phyloP scores from a whole-genome alignment of 37 sponge, comb jelly and placozoan species.

The Petrosia ficiformis region DNA sequence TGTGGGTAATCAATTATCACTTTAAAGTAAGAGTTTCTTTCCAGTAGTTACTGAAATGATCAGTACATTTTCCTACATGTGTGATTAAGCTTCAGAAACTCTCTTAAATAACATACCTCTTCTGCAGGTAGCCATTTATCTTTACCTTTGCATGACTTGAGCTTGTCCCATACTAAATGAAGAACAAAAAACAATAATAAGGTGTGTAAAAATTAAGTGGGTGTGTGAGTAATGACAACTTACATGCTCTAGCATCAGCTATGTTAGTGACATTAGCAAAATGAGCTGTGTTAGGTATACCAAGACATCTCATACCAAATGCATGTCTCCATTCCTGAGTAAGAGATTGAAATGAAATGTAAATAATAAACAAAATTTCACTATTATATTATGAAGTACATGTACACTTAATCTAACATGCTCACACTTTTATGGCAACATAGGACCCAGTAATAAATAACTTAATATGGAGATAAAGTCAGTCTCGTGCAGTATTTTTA shows the following conservation, averaged over 20 bases:
- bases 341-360: not conserved
- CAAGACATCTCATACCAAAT: constrained; percentile 96
- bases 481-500: too few relatives aligned
- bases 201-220: too few relatives aligned
- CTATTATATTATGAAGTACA: too few relatives aligned
- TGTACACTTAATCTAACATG: too few relatives aligned
- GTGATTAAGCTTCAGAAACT: too few relatives aligned
- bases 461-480: too few relatives aligned
- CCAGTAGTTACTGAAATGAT: too few relatives aligned
- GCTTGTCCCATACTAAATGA: constrained; percentile 84
- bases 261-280: constrained; percentile 95
- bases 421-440: too few relatives aligned
- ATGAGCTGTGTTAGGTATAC: constrained; percentile 99
- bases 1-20: too few relatives aligned
- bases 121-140: constrained; percentile 36
- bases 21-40: too few relatives aligned
- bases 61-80: too few relatives aligned
- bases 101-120: constrained; percentile 39
- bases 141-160: constrained; percentile 36
- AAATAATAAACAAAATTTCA: not conserved
- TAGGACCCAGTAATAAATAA: too few relatives aligned
- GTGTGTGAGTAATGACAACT: constrained; percentile 22
- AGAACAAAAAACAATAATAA: not conserved
- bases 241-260: constrained; percentile 86
- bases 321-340: constrained; percentile 96